phyloP scores from a whole-genome alignment of 2,797 vertebrate species.

The Cyclopterus lumpus region DNA sequence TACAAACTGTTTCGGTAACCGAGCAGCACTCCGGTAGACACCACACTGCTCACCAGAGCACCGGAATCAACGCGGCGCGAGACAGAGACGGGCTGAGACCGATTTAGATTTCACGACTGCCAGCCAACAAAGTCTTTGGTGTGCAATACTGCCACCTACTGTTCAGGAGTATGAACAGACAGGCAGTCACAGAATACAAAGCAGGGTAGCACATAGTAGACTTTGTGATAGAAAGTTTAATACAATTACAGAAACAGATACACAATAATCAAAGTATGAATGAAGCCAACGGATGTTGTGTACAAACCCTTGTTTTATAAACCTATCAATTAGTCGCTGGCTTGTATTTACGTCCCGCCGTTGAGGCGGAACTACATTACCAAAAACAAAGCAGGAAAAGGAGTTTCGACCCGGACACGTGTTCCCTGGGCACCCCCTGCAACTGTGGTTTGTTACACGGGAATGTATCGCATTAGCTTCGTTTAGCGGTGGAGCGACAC shows the following conservation, averaged over 20 bases:
- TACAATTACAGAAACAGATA: background rate
- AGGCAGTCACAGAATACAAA: background rate
- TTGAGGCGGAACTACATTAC: constrained; percentile 21
- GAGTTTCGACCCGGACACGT: constrained; percentile 34
- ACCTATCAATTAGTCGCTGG: background rate
- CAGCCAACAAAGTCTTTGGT: rapidly evolving
- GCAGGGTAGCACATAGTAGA: too few relatives aligned
- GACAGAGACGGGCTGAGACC: rapidly evolving
- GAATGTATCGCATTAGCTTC: background rate
- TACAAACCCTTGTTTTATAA: background rate
- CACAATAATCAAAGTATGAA: background rate
- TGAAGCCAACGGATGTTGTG: background rate
- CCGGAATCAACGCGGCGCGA: background rate
- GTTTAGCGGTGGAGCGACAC: background rate
- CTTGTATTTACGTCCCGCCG: background rate
- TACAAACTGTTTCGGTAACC: background rate
- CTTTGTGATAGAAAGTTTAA: background rate
- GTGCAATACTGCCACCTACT: constrained; percentile 35
- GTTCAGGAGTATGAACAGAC: constrained; percentile 22
- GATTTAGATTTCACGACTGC: background rate
- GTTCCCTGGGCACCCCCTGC: background rate
- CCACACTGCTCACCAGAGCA: background rate
- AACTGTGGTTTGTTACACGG: too few relatives aligned
- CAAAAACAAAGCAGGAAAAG: background rate
- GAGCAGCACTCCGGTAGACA: constrained; percentile 15